These are phyloP conservation scores for Tapera naevia DNA, from an alignment of 2,797 vertebrate genomes.

Conservation along the genomic window DNA sequence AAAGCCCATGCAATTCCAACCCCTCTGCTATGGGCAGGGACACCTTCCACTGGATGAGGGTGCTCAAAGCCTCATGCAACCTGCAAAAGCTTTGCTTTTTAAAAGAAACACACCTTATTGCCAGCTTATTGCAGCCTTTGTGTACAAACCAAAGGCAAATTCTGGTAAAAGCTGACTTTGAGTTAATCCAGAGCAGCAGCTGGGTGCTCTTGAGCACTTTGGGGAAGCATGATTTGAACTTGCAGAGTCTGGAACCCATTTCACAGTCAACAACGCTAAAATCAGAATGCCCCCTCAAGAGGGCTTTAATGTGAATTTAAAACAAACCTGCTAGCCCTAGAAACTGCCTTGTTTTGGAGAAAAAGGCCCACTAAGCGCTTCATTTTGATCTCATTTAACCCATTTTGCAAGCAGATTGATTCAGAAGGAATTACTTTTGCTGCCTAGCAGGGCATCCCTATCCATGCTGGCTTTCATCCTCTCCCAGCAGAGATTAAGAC, in stretches of 20 bases:
- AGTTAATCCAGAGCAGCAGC: not conserved
- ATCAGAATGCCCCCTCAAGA: not conserved
- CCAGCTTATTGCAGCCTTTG: not conserved
- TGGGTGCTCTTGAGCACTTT: rapidly evolving
- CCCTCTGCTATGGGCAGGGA: too few relatives aligned
- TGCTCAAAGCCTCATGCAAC: too few relatives aligned
- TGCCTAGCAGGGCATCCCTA: not conserved
- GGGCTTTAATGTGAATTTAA: not conserved
- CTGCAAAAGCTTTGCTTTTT: not conserved
- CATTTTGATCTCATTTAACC: not conserved
- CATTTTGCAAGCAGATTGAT: not conserved
- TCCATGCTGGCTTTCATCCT: rapidly evolving
- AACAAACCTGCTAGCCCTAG: not conserved
- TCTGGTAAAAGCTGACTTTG: not conserved
- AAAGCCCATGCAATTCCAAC: too few relatives aligned
- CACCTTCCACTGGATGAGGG: too few relatives aligned
- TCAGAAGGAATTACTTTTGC: not conserved
- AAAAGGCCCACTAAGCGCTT: not conserved
- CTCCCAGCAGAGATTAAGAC: too few relatives aligned
- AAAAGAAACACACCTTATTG: not conserved
- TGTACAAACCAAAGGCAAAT: not conserved
- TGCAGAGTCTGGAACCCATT: too few relatives aligned
- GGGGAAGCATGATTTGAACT: not conserved
- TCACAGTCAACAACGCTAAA: not conserved
- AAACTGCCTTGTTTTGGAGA: not conserved